Evolutionary conservation across 2,888 invertebrate species (phyloP), one percentile per base, ranked within the genome.

Genomic region (Julus scandinavius): DNA sequence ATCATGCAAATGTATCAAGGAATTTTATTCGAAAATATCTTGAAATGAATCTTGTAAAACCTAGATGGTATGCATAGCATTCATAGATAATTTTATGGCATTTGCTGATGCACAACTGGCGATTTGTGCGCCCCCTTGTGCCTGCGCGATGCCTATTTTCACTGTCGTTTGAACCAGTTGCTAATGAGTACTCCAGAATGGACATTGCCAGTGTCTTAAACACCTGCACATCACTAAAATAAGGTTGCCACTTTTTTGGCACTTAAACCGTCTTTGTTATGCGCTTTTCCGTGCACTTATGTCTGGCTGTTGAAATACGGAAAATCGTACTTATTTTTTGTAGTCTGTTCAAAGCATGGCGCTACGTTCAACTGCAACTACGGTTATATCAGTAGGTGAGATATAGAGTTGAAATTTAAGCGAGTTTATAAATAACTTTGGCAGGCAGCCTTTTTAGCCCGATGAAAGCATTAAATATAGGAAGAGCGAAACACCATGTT

Each of bases 371-470:
- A 29, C 72, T 72, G 72, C 7, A 3, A 49, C 63, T 54, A 15
- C 54, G 54, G 54, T 54, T 54, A 2, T 54, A 63, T 63, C n/a
- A 11, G n/a, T 72, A 72, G 72, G 72, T 72, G 72, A 29, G 72
- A 72, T 72, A 72, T 72, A 29, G 72, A 17, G 72, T 72, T 20
- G 72, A 72, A 72, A 72, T 29, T 72, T 17, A 2, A 72, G 29
- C 72, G 9, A 72, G 72, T 72, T 72, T 72, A 72, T 29, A 72
- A 72, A 72, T 72, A 72, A 72, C 72, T 72, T 72, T 72, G 72
- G 72, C 72, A 72, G 72, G 72, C 29, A 20, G 72, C 72, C 72
- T 72, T 20, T 72, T 72, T 72, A 4, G 72, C 72, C 72, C 72
- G 20, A 17, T 72, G 29, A 72, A 85, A 85, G 49, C 85, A 45